Evolutionary conservation across 1,140 invertebrate genomes (phyloP).

Genomic region (Acromyrmex heyeri): DNA sequence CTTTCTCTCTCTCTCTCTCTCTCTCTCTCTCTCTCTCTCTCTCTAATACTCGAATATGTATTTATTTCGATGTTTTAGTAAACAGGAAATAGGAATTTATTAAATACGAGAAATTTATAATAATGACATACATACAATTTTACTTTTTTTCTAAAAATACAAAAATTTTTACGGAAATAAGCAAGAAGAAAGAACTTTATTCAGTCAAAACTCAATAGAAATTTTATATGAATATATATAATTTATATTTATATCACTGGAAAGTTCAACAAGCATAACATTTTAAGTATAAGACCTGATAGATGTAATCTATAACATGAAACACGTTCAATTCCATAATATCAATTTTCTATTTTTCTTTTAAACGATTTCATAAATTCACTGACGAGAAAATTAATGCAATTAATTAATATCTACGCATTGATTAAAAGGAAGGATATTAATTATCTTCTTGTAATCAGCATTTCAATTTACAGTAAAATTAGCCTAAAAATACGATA

Average conservation of each 20-base stretch:
- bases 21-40: too few relatives aligned
- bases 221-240: background rate
- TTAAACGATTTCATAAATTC: background rate
- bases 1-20: too few relatives aligned
- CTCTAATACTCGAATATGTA: too few relatives aligned
- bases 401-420: constrained; percentile 7
- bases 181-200: too few relatives aligned
- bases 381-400: background rate
- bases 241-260: background rate
- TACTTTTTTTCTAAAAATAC: background rate
- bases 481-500: background rate
- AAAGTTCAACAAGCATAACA: background rate
- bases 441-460: constrained; percentile 23
- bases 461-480: background rate
- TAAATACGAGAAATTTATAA: background rate
- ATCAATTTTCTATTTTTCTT: background rate
- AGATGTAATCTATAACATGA: background rate
- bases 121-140: background rate
- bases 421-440: background rate
- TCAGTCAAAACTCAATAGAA: background rate
- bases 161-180: background rate
- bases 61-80: too few relatives aligned
- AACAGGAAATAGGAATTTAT: background rate
- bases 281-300: background rate
- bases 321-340: background rate